phyloP scores from a whole-genome alignment of 2,113 vertebrate species.

The Pelusios castaneus region DNA sequence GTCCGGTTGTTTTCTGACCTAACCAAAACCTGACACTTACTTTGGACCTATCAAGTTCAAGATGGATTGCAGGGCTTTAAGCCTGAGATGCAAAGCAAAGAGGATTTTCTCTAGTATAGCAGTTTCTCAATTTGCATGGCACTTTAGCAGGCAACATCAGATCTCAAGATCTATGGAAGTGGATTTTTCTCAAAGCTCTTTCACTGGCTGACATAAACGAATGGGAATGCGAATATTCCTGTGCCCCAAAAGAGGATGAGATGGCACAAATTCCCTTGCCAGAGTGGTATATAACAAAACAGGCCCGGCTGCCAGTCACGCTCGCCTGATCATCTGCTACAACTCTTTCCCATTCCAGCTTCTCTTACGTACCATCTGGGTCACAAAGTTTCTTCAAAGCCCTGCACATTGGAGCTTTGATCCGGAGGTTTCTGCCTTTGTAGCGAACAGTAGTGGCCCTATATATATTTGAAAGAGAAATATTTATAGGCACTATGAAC shows the following conservation, averaged over 20 bases:
- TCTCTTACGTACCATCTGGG: conserved; percentile 88
- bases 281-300: not conserved
- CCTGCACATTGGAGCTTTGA: conserved; percentile 98
- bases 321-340: not conserved
- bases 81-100: not conserved
- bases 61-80: not conserved
- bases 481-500: not conserved
- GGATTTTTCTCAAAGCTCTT: not conserved
- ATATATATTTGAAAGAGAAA: conserved; percentile 12
- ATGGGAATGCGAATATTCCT: not conserved
- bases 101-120: not conserved
- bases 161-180: not conserved
- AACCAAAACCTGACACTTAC: not conserved
- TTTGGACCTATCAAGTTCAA: not conserved
- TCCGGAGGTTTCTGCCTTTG: conserved; percentile 96
- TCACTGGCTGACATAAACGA: not conserved
- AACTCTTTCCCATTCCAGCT: not conserved
- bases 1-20: not conserved
- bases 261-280: not conserved
- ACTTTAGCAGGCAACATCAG: not conserved
- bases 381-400: conserved; percentile 98
- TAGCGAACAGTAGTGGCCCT: conserved; percentile 97
- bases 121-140: not conserved
- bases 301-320: not conserved
- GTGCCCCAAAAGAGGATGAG: not conserved